A percentile compares a stretch with the other conserved stretches of the same genome.
Evolutionary conservation across 1,140 invertebrate species (phyloP).

Genomic region (Drosophila rhopaloa): DNA sequence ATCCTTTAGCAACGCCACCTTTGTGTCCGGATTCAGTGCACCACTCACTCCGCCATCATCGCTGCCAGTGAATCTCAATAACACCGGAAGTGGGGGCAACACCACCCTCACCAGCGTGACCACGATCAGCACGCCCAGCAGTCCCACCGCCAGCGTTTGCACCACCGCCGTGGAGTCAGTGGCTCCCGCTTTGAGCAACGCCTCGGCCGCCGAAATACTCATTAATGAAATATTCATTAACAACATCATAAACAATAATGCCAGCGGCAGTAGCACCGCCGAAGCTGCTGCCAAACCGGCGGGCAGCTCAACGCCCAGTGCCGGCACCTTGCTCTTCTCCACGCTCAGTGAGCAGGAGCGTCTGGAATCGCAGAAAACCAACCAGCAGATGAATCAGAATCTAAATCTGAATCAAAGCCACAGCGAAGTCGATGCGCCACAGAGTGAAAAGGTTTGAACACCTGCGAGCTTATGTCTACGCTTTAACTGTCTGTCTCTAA

Average conservation of each 20-base stretch:
- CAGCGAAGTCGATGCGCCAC: constrained; percentile 66
- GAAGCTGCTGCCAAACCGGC: constrained; percentile 57
- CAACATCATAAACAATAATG: constrained; percentile 83
- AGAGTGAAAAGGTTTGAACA: constrained; percentile 72
- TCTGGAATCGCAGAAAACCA: constrained; percentile 81
- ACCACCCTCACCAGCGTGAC: constrained; percentile 58
- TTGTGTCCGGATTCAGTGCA: constrained; percentile 64
- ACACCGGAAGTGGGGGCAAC: constrained; percentile 33
- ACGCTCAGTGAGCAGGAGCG: constrained; percentile 87
- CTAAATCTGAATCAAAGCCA: constrained; percentile 34
- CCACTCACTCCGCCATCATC: constrained; percentile 68
- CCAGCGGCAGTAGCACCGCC: constrained; percentile 42
- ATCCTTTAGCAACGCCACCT: constrained; percentile 71
- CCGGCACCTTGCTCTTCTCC: constrained; percentile 86
- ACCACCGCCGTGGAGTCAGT: constrained; percentile 26
- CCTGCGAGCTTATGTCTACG: constrained; percentile 36
- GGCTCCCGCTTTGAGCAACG: constrained; percentile 64
- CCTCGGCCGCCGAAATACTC: constrained; percentile 80
- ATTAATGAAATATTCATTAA: constrained; percentile 84
- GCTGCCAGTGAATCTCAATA: constrained; percentile 60
- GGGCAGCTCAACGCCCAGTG: constrained; percentile 80
- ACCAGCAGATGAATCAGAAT: constrained; percentile 69
- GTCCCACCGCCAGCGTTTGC: constrained; percentile 41
- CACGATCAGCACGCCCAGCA: constrained; percentile 60
- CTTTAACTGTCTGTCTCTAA: constrained; percentile 58